These are phyloP conservation scores for Thaumetopoea pityocampa DNA, from an alignment of 1,140 invertebrate species.

Conservation along the genomic window DNA sequence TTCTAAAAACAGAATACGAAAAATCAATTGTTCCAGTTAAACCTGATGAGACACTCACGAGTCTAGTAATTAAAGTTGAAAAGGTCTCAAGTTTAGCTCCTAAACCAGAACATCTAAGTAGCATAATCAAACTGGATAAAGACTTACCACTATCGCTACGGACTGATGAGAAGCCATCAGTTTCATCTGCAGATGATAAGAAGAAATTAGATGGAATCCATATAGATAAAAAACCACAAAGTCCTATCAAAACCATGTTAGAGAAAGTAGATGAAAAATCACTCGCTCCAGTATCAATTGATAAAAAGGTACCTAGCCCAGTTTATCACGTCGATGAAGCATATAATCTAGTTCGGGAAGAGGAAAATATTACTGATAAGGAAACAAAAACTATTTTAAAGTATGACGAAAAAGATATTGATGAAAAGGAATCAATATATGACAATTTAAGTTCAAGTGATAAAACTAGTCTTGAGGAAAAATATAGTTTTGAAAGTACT, in stretches of 20 bases:
- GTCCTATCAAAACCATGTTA: too few relatives aligned
- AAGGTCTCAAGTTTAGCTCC: too few relatives aligned
- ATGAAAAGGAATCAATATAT: slow-evolving; percentile 15
- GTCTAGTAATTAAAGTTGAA: neutral
- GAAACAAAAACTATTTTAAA: slow-evolving; percentile 18
- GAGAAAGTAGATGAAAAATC: too few relatives aligned
- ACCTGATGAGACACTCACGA: neutral
- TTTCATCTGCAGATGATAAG: too few relatives aligned
- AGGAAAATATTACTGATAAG: slow-evolving; percentile 14
- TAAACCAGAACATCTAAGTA: too few relatives aligned
- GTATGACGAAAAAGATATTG: slow-evolving; percentile 30
- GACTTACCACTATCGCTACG: too few relatives aligned
- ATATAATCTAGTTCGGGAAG: neutral
- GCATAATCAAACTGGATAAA: too few relatives aligned
- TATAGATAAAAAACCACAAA: too few relatives aligned
- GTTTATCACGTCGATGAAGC: neutral
- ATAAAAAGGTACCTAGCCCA: slow-evolving; percentile 5
- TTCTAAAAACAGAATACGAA: neutral
- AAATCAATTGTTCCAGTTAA: slow-evolving; percentile 8
- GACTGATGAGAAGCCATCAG: too few relatives aligned
- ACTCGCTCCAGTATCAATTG: slow-evolving; percentile 4
- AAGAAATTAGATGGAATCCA: too few relatives aligned
- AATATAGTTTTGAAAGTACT: slow-evolving; percentile 58
- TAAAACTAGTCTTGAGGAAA: slow-evolving; percentile 63
- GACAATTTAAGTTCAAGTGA: slow-evolving; percentile 6